phyloP scores from a whole-genome alignment of 2,888 invertebrate genomes.

The Tetrapedia diversipes region DNA sequence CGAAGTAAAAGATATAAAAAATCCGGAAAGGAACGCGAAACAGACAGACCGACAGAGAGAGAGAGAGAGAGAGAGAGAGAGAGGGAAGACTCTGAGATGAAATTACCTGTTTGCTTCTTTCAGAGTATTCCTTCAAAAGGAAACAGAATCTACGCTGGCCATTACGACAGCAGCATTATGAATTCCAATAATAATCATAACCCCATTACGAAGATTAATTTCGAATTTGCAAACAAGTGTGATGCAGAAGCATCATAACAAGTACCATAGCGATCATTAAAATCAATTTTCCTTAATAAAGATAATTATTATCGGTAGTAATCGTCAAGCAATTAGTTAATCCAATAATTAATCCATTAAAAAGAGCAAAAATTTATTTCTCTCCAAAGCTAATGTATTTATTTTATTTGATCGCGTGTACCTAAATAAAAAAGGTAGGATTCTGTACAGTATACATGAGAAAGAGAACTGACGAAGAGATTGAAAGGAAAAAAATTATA shows the following conservation, averaged over 20 bases:
- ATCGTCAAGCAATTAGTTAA: background rate
- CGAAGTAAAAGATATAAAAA: background rate
- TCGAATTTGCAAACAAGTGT: background rate
- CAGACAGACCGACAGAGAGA: no score
- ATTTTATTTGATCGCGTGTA: no score
- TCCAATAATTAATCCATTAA: no score
- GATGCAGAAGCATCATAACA: background rate
- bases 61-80: no score
- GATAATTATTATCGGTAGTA: background rate
- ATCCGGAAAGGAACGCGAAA: background rate
- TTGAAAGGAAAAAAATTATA: background rate
- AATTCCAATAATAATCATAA: constrained; percentile 2
- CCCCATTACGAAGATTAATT: constrained; percentile 16
- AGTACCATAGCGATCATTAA: background rate
- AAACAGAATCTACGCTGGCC: background rate
- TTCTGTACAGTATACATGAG: no score
- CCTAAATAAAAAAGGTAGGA: no score
- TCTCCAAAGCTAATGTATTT: no score
- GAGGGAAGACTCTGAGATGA: background rate
- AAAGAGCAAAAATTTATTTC: no score
- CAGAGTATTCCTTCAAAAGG: background rate
- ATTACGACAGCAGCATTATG: constrained; percentile 4
- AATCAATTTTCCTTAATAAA: background rate
- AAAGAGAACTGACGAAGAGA: no score
- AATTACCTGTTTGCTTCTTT: background rate